A percentile compares a stretch with the other conserved stretches of the same genome.
These are phyloP conservation scores for Drosophila mayaguana DNA, from an alignment of 2,888 invertebrate genomes.

Conservation along the genomic window DNA sequence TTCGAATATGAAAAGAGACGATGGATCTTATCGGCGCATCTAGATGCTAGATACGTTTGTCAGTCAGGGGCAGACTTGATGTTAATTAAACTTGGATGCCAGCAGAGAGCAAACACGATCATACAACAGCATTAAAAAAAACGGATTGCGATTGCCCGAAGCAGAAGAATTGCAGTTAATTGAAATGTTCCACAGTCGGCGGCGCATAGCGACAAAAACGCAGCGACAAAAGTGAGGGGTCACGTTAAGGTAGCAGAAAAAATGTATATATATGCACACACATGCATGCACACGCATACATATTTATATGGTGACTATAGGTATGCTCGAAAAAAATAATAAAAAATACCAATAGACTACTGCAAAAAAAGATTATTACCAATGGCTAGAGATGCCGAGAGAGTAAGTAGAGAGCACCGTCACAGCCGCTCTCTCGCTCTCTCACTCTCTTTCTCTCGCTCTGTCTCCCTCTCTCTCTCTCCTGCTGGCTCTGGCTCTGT, in stretches of 20 bases:
- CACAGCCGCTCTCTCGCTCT: background rate
- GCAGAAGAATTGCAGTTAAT: slow-evolving; percentile 81
- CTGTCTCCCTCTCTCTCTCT: background rate
- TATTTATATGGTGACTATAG: slow-evolving; percentile 32
- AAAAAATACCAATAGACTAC: slow-evolving; percentile 55
- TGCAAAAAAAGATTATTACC: slow-evolving; percentile 54
- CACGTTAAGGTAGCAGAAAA: slow-evolving; percentile 35
- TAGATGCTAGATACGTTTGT: slow-evolving; percentile 71
- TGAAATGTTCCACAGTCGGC: slow-evolving; percentile 78
- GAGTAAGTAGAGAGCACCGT: slow-evolving; percentile 14
- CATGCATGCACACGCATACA: slow-evolving; percentile 9
- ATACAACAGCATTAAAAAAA: slow-evolving; percentile 16
- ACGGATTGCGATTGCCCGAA: slow-evolving; percentile 60
- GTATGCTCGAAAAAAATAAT: slow-evolving; percentile 38
- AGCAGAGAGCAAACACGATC: slow-evolving; percentile 53
- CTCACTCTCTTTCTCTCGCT: background rate
- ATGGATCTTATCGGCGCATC: slow-evolving; percentile 73
- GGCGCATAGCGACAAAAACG: slow-evolving; percentile 57
- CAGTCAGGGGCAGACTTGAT: slow-evolving; percentile 64
- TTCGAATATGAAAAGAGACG: slow-evolving; percentile 13
- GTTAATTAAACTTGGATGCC: slow-evolving; percentile 77
- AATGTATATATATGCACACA: background rate
- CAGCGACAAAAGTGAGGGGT: slow-evolving; percentile 53
- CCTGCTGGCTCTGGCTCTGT: background rate
- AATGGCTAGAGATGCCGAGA: slow-evolving; percentile 45